Evolutionary conservation across 2,797 vertebrate species (phyloP).

Genomic region (Geotria australis): DNA sequence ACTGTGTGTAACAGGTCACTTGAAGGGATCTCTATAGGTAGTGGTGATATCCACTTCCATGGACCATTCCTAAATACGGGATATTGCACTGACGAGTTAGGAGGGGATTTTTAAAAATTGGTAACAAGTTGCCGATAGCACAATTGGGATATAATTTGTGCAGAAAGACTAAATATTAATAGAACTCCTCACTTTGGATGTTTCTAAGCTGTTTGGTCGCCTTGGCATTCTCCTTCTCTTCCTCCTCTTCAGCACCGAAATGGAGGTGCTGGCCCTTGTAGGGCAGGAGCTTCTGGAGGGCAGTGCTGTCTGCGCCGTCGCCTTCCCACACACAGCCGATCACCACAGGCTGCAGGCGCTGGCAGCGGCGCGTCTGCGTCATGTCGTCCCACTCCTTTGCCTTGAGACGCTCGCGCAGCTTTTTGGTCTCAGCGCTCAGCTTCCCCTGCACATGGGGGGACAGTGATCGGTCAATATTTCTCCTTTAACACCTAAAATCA

Average conservation of each 20-base stretch:
- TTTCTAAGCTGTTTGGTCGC: slow-evolving; percentile 18
- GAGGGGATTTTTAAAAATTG: no score
- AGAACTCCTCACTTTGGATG: slow-evolving; percentile 33
- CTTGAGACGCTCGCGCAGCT: slow-evolving; percentile 54
- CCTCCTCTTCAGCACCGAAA: slow-evolving; percentile 13
- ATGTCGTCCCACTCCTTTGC: slow-evolving; percentile 90
- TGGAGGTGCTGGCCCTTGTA: slow-evolving; percentile 33
- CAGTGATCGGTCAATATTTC: no score
- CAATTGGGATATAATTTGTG: no score
- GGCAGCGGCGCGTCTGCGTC: slow-evolving; percentile 49
- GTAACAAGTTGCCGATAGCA: no score
- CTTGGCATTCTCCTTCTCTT: slow-evolving; percentile 13
- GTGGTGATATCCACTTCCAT: no score
- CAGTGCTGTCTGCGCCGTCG: background rate
- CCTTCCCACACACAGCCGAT: slow-evolving; percentile 50
- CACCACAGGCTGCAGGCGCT: slow-evolving; percentile 38
- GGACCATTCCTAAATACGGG: no score
- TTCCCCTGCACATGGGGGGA: slow-evolving; percentile 20
- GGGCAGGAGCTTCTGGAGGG: slow-evolving; percentile 19
- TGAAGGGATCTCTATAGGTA: no score
- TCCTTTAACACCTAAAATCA: no score
- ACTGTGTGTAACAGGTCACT: no score
- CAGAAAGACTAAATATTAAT: no score
- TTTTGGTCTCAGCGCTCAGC: slow-evolving; percentile 53
- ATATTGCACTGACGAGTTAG: no score